Base-by-base conservation (phyloP, 2,113 vertebrate species). In the Carassius carassius region DNA sequence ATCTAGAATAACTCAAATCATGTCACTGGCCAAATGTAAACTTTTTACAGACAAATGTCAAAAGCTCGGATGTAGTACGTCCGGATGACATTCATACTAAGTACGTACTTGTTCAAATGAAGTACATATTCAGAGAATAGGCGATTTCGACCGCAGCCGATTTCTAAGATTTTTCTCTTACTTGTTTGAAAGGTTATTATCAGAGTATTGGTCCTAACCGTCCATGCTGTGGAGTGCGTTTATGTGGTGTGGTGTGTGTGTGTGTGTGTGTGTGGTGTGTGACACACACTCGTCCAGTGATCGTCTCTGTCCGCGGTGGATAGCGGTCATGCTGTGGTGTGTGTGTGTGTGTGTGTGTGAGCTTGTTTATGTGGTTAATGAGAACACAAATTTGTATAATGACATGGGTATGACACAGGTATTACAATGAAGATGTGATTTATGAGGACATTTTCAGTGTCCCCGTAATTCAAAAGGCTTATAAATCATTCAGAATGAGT, bases 241-340 rank as follows among this genome's bases (percentile, higher is more conserved):
- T 7, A 14, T 41, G 11, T 19, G 74, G 4, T 14, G 19, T 29
- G 41, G 35, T 37, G 35, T 37, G 35, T 35, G 35, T 37, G 35
- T 37, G 35, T 37, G 35, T 37, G 35, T 37, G 35, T 37, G 35
- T 37, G 35, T 29, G n/a, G 19, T 47, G 63, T 2, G n/a, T 58
- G 14, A 80, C 63, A 95, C 97, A 83, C 78, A 99, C 98, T 99
- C 97, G 10, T 97, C 95, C 84, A 99, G 92, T 0, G 95, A 97
- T 90, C 97, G 95, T 87, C 92, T 95, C 89, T 97, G 96, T 37
- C 95, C 97, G 84, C 95, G 97, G 32, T 94, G 95, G 86, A 99
- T 98, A 47, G 96, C 82, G 0, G 97, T 98, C 97, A 96, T 96
- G 56, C 91, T 92, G 65, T 95, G 92, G 29, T 2, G 29, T 29